These are phyloP conservation scores for Hystrix brachyura DNA, from an alignment of 2,113 vertebrate genomes.

Conservation along the genomic window DNA sequence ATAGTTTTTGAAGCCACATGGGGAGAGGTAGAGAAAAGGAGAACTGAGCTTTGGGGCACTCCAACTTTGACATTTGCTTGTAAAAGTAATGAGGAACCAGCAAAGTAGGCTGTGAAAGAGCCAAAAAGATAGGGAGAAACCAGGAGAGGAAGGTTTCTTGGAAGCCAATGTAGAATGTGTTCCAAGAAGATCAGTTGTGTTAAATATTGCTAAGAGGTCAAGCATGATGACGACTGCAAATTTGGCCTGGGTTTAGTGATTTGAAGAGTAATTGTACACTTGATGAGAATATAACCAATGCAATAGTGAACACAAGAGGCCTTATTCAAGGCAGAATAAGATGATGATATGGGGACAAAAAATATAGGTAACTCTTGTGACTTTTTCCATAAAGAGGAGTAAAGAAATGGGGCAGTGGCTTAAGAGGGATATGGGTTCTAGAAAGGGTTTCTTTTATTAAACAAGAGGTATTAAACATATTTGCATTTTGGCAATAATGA, in stretches of 20 bases:
- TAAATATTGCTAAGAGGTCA: not conserved
- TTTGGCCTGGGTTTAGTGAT: not conserved
- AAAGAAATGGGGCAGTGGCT: not conserved
- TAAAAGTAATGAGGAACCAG: constrained; percentile 26
- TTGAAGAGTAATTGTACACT: not conserved
- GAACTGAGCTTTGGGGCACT: not conserved
- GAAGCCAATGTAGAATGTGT: constrained; percentile 21
- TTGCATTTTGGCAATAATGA: not conserved
- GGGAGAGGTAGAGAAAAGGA: constrained; percentile 10
- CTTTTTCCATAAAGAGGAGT: constrained; percentile 11
- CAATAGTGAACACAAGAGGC: not conserved
- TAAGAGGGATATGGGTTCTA: not conserved
- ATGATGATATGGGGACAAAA: not conserved
- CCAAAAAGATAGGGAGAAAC: constrained; percentile 47
- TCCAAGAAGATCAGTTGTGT: constrained; percentile 13
- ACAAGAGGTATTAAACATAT: not conserved
- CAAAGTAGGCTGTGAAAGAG: constrained; percentile 1
- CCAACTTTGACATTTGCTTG: constrained; percentile 40
- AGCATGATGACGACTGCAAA: not conserved
- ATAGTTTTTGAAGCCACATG: not conserved
- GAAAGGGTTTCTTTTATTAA: constrained; percentile 44
- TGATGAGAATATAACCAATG: not conserved
- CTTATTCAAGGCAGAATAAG: constrained; percentile 11
- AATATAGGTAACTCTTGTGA: not conserved
- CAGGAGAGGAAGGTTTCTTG: not conserved